Base-by-base conservation (phyloP, 2,888 invertebrate species). In the Drosophila mettleri region DNA sequence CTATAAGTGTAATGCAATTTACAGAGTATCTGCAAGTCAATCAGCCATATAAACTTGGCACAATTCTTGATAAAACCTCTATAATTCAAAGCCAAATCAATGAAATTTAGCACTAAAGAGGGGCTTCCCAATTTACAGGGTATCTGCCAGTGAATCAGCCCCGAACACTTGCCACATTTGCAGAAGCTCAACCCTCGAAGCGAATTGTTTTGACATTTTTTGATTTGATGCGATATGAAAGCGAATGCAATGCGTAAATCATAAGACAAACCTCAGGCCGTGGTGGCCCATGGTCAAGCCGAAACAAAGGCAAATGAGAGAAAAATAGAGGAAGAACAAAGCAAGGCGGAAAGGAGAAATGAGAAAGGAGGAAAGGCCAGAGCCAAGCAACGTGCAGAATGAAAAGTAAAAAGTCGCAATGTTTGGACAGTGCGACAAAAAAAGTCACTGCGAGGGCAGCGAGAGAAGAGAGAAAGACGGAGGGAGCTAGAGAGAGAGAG, bases 151-250 rank as follows among this genome's bases (percentile, higher is more conserved):
- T 12, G 29, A 12, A 1, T 33, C 48, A 20, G 14, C 1, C 2
- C 1, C 14, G 3, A 0, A 0, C 4, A 8, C 29, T 29, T 9
- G 24, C 12, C 27, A 29, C 29, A 16, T 7, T 18, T 14, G 18
- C 6, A 5, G 6, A 2, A 12, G 38, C 46, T 61, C 67, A 66
- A 61, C 64, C 68, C 63, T 33, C 31, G 57, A 12, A 34, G 5
- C 52, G 46, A 43, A 51, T 67, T 86, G 80, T 80, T 86, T 58
- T 86, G 80, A 86, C 80, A 84, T 33, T 67, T 33, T 67, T 53
- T 54, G 74, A 67, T 78, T 62, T 73, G 61, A 74, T 60, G 59
- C 53, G 52, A 78, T 66, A 72, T 66, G 78, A 55, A 77, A 65
- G 46, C 45, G 33, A 72, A 66, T 49, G 52, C 33, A 52, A 52